phyloP scores from a whole-genome alignment of 2,797 vertebrate species.

The Acomys russatus region DNA sequence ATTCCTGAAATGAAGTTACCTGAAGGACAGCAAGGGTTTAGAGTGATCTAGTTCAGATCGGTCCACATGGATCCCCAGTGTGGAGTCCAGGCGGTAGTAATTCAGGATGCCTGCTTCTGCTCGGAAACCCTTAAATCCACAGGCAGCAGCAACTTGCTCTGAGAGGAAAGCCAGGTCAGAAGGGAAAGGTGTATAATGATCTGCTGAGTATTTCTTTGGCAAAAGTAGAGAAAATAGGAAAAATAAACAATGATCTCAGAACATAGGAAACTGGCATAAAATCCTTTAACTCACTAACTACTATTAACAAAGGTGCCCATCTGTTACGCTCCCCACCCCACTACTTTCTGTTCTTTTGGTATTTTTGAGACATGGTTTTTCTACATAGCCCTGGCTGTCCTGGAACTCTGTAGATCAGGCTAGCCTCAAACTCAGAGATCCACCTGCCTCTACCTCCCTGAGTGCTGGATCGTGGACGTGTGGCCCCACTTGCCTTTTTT shows the following conservation, averaged over 20 bases:
- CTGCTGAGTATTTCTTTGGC: constrained; percentile 94
- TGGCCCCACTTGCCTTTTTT: too few relatives aligned
- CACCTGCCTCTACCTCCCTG: not conserved
- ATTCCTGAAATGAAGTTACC: constrained; percentile 87
- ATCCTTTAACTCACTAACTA: constrained; percentile 48
- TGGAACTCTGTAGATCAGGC: not conserved
- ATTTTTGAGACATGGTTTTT: not conserved
- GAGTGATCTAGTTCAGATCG: constrained; percentile 96
- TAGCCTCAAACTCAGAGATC: too few relatives aligned
- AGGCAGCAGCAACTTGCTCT: constrained; percentile 92
- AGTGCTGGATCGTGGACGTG: too few relatives aligned
- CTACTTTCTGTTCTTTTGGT: too few relatives aligned
- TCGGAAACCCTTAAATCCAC: constrained; percentile 93
- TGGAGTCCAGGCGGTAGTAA: constrained; percentile 96
- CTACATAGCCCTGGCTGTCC: not conserved
- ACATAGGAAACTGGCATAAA: constrained; percentile 66
- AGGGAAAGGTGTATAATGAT: constrained; percentile 93
- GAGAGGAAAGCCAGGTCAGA: constrained; percentile 94
- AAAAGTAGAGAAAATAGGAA: constrained; percentile 81
- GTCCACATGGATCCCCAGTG: constrained; percentile 97
- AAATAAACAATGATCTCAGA: constrained; percentile 76
- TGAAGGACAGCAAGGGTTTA: constrained; percentile 95
- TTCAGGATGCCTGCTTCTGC: constrained; percentile 97
- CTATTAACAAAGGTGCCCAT: not conserved
- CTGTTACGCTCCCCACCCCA: not conserved